Conservation (phyloP, 2,797 vertebrate species). For the Helicolenus hilgendorfi region DNA sequence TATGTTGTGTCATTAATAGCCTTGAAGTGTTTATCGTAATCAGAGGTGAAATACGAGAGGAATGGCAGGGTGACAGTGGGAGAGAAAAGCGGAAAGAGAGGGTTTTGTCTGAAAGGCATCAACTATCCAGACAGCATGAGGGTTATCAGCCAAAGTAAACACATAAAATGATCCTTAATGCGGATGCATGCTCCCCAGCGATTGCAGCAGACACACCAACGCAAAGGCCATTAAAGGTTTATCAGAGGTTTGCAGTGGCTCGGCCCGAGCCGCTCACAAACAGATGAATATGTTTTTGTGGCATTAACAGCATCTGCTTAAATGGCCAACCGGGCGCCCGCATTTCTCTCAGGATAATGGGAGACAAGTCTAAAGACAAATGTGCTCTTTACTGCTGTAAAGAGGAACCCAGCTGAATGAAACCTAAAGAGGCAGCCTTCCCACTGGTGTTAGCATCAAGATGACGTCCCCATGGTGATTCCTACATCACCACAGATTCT, state of each 20-base stretch:
- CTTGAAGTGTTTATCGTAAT: conserved; percentile 2
- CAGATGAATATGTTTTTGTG: conserved; percentile 58
- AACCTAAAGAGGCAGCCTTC: conserved; percentile 37
- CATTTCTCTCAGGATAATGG: conserved; percentile 39
- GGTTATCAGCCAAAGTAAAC: conserved; percentile 33
- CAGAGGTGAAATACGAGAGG: background rate
- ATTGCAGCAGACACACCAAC: conserved; percentile 50
- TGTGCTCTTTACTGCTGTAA: conserved; percentile 29
- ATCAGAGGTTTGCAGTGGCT: conserved; percentile 77
- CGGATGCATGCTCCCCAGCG: conserved; percentile 46
- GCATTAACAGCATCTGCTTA: conserved; percentile 41
- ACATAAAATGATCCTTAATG: conserved; percentile 63
- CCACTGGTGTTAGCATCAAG: conserved; percentile 26
- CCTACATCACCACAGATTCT: conserved; percentile 26
- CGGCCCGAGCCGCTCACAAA: conserved; percentile 36
- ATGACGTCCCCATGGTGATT: conserved; percentile 60
- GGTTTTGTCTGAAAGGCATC: conserved; percentile 15
- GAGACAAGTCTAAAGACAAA: conserved; percentile 44
- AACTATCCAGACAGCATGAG: background rate
- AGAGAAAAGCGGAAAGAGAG: background rate
- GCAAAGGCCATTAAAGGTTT: conserved; percentile 76
- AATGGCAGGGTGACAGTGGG: background rate
- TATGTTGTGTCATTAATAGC: background rate
- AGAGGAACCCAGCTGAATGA: conserved; percentile 36
- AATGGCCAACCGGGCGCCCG: conserved; percentile 12